Percentiles rank a stretch among this genome's conserved stretches.
Evolutionary conservation across 1,140 invertebrate species (phyloP).

Genomic region (Drosophila insularis): DNA sequence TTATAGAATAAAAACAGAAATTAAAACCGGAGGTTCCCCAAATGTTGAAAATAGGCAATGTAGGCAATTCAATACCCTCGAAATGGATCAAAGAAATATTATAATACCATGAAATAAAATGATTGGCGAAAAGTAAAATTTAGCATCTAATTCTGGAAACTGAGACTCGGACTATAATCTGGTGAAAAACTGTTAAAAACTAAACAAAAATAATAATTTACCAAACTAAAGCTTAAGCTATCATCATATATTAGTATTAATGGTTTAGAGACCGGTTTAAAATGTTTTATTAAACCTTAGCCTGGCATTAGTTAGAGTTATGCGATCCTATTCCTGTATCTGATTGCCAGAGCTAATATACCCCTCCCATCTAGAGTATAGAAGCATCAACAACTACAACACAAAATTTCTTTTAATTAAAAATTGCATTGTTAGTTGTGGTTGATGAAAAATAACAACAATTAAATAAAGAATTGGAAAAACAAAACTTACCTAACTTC

Average conservation of each 20-base stretch:
- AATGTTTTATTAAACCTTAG: no score
- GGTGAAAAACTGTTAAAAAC: no score
- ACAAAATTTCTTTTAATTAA: conserved; percentile 33
- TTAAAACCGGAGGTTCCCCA: conserved; percentile 37
- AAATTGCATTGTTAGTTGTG: conserved; percentile 11
- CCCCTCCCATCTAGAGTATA: conserved; percentile 36
- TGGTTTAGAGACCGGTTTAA: no score
- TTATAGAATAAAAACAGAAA: conserved; percentile 42
- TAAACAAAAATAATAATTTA: no score
- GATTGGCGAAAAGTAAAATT: no score
- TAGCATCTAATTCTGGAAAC: no score
- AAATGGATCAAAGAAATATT: neutral
- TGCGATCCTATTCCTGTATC: no score
- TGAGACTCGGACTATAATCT: no score
- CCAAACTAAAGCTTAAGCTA: no score
- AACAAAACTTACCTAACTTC: conserved; percentile 9
- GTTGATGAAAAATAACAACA: conserved; percentile 11
- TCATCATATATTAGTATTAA: no score
- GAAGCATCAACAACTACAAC: conserved; percentile 55
- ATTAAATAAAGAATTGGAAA: conserved; percentile 1
- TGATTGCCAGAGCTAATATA: neutral
- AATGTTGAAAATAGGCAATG: neutral
- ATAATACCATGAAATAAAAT: no score
- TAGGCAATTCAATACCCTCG: conserved; percentile 43
- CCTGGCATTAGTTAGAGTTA: no score